phyloP scores from a whole-genome alignment of 2,888 invertebrate genomes.

The Torymus aiolomorphi region DNA sequence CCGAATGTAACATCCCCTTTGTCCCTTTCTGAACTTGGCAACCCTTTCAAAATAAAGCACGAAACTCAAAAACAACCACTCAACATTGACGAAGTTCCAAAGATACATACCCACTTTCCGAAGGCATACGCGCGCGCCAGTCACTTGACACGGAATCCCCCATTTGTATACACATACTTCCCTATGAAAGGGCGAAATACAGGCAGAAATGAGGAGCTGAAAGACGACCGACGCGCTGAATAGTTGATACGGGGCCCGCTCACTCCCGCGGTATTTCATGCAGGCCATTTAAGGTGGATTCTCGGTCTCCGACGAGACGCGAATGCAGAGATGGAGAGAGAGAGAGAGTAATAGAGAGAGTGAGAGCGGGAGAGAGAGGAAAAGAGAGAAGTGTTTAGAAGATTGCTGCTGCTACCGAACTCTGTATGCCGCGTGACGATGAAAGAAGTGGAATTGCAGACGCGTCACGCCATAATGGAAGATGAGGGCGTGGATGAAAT shows the following conservation, averaged over 20 bases:
- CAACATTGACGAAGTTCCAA: too few relatives aligned
- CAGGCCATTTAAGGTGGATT: conserved; percentile 15
- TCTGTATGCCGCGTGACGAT: neutral
- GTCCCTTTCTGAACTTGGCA: too few relatives aligned
- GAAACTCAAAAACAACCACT: too few relatives aligned
- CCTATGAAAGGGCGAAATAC: neutral
- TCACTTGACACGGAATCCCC: too few relatives aligned
- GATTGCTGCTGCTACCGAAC: neutral
- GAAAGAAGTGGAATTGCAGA: neutral
- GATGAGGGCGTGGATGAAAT: neutral
- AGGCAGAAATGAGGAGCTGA: conserved; percentile 16
- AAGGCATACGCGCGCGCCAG: too few relatives aligned
- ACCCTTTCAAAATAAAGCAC: too few relatives aligned
- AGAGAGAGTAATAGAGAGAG: neutral
- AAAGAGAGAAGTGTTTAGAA: neutral
- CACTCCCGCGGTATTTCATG: conserved; percentile 25
- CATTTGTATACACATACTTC: too few relatives aligned
- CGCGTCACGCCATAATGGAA: neutral
- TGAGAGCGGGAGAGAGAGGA: neutral
- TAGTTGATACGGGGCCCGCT: conserved; percentile 12
- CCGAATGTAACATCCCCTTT: too few relatives aligned
- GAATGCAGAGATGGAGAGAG: conserved; percentile 15
- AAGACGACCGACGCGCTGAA: conserved; percentile 27
- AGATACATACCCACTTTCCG: too few relatives aligned
- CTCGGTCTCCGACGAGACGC: conserved; percentile 8